phyloP scores from a whole-genome alignment of 1,140 invertebrate species.

The Brachionus sp. region DNA sequence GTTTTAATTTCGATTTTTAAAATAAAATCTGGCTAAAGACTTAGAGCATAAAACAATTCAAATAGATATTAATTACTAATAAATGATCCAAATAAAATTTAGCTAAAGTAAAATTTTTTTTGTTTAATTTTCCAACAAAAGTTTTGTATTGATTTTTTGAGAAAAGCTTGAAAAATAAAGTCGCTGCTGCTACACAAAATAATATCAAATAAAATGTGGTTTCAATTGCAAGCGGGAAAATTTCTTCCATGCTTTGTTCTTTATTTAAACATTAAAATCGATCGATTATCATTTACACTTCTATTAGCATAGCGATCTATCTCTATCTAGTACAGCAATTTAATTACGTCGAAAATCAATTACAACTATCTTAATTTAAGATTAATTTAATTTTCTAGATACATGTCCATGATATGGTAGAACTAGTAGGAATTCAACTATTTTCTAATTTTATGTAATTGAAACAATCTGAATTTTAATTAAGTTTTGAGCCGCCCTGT shows the following conservation, averaged over 20 bases:
- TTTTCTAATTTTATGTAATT: not conserved
- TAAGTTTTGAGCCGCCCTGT: not conserved
- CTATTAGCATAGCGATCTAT: not conserved
- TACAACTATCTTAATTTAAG: not conserved
- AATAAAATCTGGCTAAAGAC: not conserved
- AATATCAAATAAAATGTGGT: not conserved
- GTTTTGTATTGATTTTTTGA: not conserved
- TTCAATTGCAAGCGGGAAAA: not conserved
- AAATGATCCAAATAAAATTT: too few relatives aligned
- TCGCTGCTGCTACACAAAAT: not conserved
- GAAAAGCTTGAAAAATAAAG: not conserved
- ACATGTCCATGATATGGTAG: conserved; percentile 6
- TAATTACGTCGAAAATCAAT: not conserved
- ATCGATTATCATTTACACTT: not conserved
- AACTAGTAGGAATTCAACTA: not conserved
- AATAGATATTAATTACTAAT: not conserved
- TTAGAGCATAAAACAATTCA: not conserved
- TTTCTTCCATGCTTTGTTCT: not conserved
- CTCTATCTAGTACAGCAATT: not conserved
- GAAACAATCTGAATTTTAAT: not conserved
- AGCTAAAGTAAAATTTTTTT: not conserved
- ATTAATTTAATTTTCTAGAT: not conserved
- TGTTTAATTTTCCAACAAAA: not conserved
- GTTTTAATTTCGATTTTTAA: not conserved
- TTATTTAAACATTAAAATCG: not conserved